Evolutionary conservation across 2,113 vertebrate species (phyloP).

Genomic region (Notarius quadriscutis): DNA sequence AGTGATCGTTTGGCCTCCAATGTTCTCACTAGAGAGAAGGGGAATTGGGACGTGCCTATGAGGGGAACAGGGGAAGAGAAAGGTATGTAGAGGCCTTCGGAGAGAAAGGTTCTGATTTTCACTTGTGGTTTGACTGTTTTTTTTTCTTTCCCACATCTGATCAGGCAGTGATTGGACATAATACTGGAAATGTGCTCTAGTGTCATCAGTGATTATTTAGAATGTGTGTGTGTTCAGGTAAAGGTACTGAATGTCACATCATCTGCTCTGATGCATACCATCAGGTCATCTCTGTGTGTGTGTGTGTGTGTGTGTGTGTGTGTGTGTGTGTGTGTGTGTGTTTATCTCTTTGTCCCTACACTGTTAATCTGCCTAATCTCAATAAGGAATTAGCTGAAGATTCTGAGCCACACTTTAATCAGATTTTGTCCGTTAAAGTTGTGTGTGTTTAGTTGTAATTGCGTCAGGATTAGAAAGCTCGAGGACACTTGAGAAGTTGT

Average conservation of each 20-base stretch:
- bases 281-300: conserved; percentile 6
- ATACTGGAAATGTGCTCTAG: conserved; percentile 34
- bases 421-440: conserved; percentile 55
- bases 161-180: conserved; percentile 60
- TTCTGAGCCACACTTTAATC: conserved; percentile 69
- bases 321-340: background rate
- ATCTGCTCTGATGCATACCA: conserved; percentile 8
- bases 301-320: background rate
- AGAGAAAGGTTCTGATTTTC: conserved; percentile 63
- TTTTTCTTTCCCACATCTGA: conserved; percentile 56
- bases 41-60: conserved; percentile 57
- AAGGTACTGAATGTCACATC: background rate
- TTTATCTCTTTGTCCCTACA: conserved; percentile 27
- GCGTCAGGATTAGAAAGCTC: conserved; percentile 74
- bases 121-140: conserved; percentile 43
- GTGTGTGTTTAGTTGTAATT: conserved; percentile 71
- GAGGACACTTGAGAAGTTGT: conserved; percentile 67
- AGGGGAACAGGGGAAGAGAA: conserved; percentile 58
- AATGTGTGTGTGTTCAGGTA: background rate
- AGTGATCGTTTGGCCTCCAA: conserved; percentile 76
- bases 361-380: conserved; percentile 63
- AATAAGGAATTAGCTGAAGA: conserved; percentile 68
- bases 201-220: background rate
- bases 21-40: conserved; percentile 71
- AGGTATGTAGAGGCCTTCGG: conserved; percentile 57